These are phyloP conservation scores for Heliconius aoede DNA, from an alignment of 2,888 invertebrate genomes.

Conservation along the genomic window DNA sequence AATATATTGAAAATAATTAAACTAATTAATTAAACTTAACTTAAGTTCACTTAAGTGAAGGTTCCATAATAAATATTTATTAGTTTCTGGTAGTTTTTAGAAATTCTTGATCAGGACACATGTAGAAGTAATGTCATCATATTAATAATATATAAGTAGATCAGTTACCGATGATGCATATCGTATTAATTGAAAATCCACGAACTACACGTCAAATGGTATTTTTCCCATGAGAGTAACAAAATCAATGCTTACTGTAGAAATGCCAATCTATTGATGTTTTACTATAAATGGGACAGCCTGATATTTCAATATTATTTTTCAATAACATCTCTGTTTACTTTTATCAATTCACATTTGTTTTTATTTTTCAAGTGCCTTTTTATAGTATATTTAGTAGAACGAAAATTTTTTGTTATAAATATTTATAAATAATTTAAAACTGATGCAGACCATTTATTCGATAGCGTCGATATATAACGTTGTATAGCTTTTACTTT, in stretches of 20 bases:
- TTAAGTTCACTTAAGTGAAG: constrained; percentile 63
- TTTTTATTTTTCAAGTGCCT: too few species aligned
- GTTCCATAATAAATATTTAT: constrained; percentile 67
- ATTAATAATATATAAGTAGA: too few species aligned
- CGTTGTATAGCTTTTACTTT: constrained; percentile 58
- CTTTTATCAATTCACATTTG: too few species aligned
- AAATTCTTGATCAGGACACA: constrained; percentile 63
- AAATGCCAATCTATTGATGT: too few species aligned
- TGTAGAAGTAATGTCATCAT: constrained; percentile 70
- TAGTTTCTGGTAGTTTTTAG: constrained; percentile 62
- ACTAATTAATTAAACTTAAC: too few species aligned
- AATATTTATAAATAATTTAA: too few species aligned
- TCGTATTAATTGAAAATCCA: constrained; percentile 66
- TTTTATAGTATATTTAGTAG: too few species aligned
- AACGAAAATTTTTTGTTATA: too few species aligned
- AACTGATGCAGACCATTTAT: constrained; percentile 59
- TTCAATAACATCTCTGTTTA: too few species aligned
- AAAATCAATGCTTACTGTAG: background rate
- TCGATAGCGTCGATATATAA: constrained; percentile 58
- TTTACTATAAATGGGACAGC: too few species aligned
- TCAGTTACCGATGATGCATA: constrained; percentile 70
- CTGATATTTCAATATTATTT: too few species aligned
- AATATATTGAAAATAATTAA: too few species aligned
- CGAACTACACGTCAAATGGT: constrained; percentile 64
- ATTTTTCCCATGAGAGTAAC: constrained; percentile 57